Conservation (phyloP, 2,113 vertebrate genomes). For the Mungos mungo region DNA sequence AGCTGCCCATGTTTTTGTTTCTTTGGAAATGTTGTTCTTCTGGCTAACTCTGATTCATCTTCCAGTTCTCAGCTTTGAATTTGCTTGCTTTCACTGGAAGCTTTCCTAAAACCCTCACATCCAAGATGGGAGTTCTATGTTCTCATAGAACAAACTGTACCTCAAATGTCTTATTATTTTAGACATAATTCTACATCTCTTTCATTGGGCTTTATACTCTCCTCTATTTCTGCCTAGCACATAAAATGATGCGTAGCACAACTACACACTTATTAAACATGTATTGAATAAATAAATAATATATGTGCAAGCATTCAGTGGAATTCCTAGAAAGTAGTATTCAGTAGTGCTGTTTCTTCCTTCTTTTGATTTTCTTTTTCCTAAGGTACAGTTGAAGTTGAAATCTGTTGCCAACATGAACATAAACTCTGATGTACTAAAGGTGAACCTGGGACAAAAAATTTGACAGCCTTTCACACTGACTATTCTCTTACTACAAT, state of each 20-base stretch:
- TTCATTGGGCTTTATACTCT: neutral
- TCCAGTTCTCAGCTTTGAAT: neutral
- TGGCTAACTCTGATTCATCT: neutral
- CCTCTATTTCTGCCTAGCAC: neutral
- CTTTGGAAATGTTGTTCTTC: neutral
- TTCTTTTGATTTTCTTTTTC: neutral
- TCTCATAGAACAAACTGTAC: neutral
- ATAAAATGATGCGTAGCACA: neutral
- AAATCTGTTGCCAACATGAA: neutral
- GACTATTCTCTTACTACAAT: neutral
- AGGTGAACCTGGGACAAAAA: neutral
- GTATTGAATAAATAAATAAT: neutral
- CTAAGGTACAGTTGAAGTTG: neutral
- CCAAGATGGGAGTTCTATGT: neutral
- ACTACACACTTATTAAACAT: neutral
- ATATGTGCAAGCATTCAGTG: neutral
- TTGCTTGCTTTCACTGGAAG: neutral
- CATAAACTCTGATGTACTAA: neutral
- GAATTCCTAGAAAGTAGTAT: conserved; percentile 8
- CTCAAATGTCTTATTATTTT: neutral
- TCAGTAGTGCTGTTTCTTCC: neutral
- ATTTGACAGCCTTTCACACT: neutral
- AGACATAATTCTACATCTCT: neutral
- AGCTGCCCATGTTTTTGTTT: neutral
- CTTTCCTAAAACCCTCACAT: neutral